Evolutionary conservation across 2,888 invertebrate genomes (phyloP).

Genomic region (Tetramorium bicarinatum): DNA sequence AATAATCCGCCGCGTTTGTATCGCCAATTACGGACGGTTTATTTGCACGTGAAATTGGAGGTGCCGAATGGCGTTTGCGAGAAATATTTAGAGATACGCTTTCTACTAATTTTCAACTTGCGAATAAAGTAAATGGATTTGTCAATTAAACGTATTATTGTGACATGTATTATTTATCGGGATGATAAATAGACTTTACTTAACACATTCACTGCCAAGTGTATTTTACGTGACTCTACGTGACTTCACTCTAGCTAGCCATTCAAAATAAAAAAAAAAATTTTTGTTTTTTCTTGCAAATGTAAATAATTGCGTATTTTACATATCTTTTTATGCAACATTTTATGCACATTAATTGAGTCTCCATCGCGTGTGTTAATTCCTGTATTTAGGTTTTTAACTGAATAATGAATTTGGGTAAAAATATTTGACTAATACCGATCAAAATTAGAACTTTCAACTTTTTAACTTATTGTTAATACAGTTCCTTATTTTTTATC

Average conservation of each 20-base stretch:
- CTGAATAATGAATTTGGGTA: not conserved
- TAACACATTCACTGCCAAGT: no score
- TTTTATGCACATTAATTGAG: no score
- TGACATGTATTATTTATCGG: not conserved
- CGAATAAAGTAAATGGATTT: not conserved
- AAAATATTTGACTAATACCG: not conserved
- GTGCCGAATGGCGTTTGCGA: slow-evolving; percentile 1
- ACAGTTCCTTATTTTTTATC: not conserved
- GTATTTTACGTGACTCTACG: no score
- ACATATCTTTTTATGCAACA: no score
- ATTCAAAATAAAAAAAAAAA: no score
- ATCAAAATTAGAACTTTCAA: no score
- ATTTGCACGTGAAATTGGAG: slow-evolving; percentile 31
- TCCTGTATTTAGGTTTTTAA: not conserved
- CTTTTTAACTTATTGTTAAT: no score
- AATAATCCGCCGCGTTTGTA: slow-evolving; percentile 34
- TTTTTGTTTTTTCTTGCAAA: no score
- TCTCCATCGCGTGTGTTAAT: not conserved
- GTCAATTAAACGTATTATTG: not conserved
- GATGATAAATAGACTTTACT: not conserved
- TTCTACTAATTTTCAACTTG: not conserved
- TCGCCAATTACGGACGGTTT: slow-evolving; percentile 43
- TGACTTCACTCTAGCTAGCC: no score
- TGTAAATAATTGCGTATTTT: no score
- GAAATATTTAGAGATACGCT: not conserved